These are phyloP conservation scores for Tetranychus truncatus DNA, from an alignment of 2,888 invertebrate species.

Conservation along the genomic window DNA sequence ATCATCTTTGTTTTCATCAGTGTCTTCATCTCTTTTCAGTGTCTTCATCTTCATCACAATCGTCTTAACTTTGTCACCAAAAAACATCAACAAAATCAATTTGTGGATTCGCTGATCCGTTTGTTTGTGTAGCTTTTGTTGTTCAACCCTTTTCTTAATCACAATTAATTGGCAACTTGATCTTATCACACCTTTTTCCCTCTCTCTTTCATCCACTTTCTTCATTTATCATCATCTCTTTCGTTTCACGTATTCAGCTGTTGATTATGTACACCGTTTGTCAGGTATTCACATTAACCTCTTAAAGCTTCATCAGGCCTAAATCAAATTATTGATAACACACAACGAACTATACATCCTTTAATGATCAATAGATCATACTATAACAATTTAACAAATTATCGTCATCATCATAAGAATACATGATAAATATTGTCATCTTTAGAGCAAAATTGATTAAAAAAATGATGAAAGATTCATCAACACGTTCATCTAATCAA, in stretches of 20 bases:
- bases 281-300: neutral
- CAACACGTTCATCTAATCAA: no score
- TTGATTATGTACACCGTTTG: neutral
- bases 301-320: neutral
- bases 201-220: neutral
- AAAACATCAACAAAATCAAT: neutral
- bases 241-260: neutral
- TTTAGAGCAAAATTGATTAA: no score
- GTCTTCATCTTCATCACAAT: neutral
- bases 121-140: neutral
- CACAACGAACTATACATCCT: no score
- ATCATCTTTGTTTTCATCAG: neutral
- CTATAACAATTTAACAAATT: neutral
- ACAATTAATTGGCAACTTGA: conserved; percentile 1
- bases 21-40: neutral
- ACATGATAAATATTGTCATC: no score
- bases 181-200: conserved; percentile 1
- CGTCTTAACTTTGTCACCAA: neutral
- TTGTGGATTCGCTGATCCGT: neutral
- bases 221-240: neutral
- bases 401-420: neutral
- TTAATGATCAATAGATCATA: neutral
- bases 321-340: neutral
- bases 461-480: no score
- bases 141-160: neutral